Evolutionary conservation across 1,140 invertebrate genomes (phyloP).

Genomic region (Vollenhovia emeryi): DNA sequence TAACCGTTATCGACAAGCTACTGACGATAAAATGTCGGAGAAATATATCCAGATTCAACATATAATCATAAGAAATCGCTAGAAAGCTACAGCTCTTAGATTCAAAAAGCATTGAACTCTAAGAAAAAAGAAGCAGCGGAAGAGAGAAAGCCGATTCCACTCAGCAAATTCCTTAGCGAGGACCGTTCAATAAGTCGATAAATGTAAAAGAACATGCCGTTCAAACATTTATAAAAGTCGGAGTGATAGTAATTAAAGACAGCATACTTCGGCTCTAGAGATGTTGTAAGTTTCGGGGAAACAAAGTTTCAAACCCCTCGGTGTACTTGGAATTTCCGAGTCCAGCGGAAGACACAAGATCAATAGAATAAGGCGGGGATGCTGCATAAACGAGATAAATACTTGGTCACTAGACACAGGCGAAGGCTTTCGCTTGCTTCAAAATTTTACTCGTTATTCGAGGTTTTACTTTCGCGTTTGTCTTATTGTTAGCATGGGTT

Average conservation of each 20-base stretch:
- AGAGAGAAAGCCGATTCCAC: not conserved
- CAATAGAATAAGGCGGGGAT: slow-evolving; percentile 45
- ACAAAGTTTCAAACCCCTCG: slow-evolving; percentile 45
- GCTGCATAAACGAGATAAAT: slow-evolving; percentile 59
- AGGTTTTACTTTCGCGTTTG: slow-evolving; percentile 36
- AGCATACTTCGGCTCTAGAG: slow-evolving; percentile 19
- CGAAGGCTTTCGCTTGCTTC: not conserved
- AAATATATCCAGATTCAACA: not conserved
- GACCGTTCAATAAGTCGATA: slow-evolving; percentile 26
- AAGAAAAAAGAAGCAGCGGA: not conserved
- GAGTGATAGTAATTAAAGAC: slow-evolving; percentile 54
- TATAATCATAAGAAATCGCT: not conserved
- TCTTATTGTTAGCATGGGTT: not conserved
- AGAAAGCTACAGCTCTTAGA: not conserved
- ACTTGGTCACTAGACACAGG: slow-evolving; percentile 51
- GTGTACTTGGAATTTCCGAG: slow-evolving; percentile 54
- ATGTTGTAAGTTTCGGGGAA: slow-evolving; percentile 34
- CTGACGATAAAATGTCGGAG: not conserved
- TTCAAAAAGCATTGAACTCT: not conserved
- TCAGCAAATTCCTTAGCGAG: not conserved
- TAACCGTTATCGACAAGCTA: not conserved
- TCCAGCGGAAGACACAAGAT: slow-evolving; percentile 57
- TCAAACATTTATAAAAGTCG: slow-evolving; percentile 54
- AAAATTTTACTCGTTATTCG: slow-evolving; percentile 24
- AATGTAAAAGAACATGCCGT: slow-evolving; percentile 9